Evolutionary conservation across 2,888 invertebrate genomes (phyloP).

Genomic region (Biston stratarius): DNA sequence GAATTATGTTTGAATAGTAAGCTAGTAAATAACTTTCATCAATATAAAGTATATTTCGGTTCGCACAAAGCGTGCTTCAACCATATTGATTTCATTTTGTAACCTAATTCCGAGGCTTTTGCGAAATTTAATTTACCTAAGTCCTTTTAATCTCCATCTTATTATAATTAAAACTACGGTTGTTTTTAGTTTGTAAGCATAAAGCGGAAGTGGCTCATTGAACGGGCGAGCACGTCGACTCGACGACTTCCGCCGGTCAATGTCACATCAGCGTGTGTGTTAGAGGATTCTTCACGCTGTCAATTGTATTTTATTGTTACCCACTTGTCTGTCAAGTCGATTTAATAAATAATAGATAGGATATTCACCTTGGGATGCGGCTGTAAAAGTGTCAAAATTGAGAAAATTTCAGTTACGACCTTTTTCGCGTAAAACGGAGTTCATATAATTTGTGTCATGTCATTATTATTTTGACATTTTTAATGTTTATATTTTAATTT

Average conservation of each 20-base stretch:
- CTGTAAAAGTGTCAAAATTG: conserved; percentile 1
- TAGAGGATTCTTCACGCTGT: conserved; percentile 43
- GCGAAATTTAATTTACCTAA: conserved; percentile 10
- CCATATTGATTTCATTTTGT: conserved; percentile 25
- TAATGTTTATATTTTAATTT: too few relatives aligned
- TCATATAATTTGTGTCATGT: too few relatives aligned
- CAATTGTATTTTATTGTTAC: conserved; percentile 47
- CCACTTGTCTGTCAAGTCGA: conserved; percentile 21
- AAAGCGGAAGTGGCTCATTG: conserved; percentile 71
- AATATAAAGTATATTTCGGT: conserved; percentile 10
- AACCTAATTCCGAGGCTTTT: conserved; percentile 20
- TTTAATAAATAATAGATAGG: conserved; percentile 21
- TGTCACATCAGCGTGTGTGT: conserved; percentile 51
- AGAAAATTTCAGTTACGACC: not conserved
- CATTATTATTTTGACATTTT: too few relatives aligned
- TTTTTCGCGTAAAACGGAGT: not conserved
- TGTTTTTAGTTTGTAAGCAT: conserved; percentile 36
- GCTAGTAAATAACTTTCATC: not conserved
- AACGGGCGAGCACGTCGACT: conserved; percentile 63
- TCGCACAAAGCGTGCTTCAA: conserved; percentile 16
- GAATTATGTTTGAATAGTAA: not conserved
- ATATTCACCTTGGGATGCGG: conserved; percentile 17
- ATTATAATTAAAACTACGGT: conserved; percentile 38
- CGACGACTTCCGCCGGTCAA: conserved; percentile 71
- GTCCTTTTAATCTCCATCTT: conserved; percentile 18